Conservation (phyloP, 2,888 invertebrate species). For the Argyresthia albistria region DNA sequence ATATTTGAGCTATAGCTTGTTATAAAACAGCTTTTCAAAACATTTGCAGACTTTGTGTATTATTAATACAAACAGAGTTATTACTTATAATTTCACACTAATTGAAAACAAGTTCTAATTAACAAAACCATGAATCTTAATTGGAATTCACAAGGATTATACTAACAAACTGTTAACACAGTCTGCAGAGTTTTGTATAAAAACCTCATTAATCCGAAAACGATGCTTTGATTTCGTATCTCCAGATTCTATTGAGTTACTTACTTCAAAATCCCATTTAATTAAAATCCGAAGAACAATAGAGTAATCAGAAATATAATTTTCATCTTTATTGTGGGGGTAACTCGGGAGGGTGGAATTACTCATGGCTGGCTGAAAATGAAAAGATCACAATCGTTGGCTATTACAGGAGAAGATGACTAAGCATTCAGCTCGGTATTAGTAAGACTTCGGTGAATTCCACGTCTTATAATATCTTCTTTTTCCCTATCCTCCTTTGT, state of each 20-base stretch:
- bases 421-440: slow-evolving; percentile 20
- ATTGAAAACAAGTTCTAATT: too few relatives aligned
- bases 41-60: too few relatives aligned
- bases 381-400: slow-evolving; percentile 60
- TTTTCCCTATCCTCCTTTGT: neutral
- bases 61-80: too few relatives aligned
- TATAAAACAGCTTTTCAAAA: too few relatives aligned
- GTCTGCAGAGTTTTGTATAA: too few relatives aligned
- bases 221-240: slow-evolving; percentile 1
- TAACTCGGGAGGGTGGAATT: slow-evolving; percentile 37
- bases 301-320: slow-evolving; percentile 57
- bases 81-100: too few relatives aligned
- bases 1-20: too few relatives aligned
- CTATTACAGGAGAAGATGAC: slow-evolving; percentile 42
- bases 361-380: slow-evolving; percentile 57
- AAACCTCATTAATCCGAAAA: neutral
- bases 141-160: too few relatives aligned
- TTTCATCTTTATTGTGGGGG: slow-evolving; percentile 53
- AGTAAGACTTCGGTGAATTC: neutral
- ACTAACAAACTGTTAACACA: too few relatives aligned
- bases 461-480: neutral
- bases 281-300: slow-evolving; percentile 52
- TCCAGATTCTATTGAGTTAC: too few relatives aligned
- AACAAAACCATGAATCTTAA: too few relatives aligned
- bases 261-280: slow-evolving; percentile 25